phyloP scores from a whole-genome alignment of 1,140 invertebrate species.

The Scaptomyza pallida region DNA sequence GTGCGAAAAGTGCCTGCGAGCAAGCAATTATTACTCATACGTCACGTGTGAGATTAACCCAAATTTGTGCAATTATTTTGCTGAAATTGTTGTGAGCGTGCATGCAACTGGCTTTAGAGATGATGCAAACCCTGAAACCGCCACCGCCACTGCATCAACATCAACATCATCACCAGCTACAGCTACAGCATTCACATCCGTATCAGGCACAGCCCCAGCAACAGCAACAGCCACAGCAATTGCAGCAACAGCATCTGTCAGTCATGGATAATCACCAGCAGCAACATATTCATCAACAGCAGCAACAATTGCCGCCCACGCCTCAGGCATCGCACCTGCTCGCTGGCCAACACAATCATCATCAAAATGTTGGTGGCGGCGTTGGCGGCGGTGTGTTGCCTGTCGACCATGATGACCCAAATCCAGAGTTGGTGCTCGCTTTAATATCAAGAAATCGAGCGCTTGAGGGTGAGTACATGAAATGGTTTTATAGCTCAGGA shows the following conservation, averaged over 20 bases:
- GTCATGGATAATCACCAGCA: constrained; percentile 30
- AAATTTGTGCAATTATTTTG: constrained; percentile 21
- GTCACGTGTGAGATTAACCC: constrained; percentile 38
- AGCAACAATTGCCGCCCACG: constrained; percentile 83
- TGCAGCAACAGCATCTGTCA: constrained; percentile 50
- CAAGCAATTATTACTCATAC: constrained; percentile 38
- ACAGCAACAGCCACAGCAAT: constrained; percentile 56
- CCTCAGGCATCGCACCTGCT: constrained; percentile 85
- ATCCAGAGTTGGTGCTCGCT: constrained; percentile 92
- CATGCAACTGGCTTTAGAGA: constrained; percentile 71
- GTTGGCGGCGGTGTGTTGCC: constrained; percentile 36
- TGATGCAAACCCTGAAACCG: constrained; percentile 84
- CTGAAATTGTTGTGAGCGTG: constrained; percentile 17
- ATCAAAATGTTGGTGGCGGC: constrained; percentile 24
- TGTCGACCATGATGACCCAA: constrained; percentile 85
- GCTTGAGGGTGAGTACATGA: constrained; percentile 91
- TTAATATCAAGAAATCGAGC: constrained; percentile 93
- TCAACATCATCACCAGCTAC: constrained; percentile 54
- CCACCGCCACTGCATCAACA: constrained; percentile 79
- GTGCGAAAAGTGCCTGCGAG: constrained; percentile 22
- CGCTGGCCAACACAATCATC: constrained; percentile 70
- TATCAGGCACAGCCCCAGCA: constrained; percentile 39
- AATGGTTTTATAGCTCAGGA: background rate
- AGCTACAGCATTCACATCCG: constrained; percentile 31
- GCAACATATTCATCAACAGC: constrained; percentile 69